phyloP scores from a whole-genome alignment of 2,797 vertebrate genomes.

The Neostethus bicornis region DNA sequence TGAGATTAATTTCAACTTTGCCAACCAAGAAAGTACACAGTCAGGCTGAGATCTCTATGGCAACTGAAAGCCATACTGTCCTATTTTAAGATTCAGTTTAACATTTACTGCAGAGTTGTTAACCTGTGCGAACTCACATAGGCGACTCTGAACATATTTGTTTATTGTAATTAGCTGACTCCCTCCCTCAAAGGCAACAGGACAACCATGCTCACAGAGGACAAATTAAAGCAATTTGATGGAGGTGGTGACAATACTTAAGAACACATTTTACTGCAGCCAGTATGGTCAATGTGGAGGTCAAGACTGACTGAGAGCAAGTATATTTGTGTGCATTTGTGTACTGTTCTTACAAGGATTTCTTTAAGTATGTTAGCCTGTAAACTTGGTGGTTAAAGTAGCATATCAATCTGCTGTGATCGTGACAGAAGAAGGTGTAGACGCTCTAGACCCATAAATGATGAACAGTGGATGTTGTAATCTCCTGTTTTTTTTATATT shows the following conservation, averaged over 20 bases:
- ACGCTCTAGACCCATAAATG: constrained; percentile 53
- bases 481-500: constrained; percentile 58
- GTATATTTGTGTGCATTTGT: constrained; percentile 13
- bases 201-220: constrained; percentile 51
- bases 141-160: constrained; percentile 77
- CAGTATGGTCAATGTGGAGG: constrained; percentile 37
- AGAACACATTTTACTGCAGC: constrained; percentile 55
- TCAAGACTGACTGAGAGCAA: constrained; percentile 32
- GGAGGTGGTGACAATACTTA: constrained; percentile 53
- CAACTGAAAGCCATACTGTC: constrained; percentile 76
- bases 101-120: constrained; percentile 81
- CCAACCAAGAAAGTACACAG: constrained; percentile 73
- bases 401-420: constrained; percentile 39
- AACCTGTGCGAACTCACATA: constrained; percentile 78
- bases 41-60: constrained; percentile 75
- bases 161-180: constrained; percentile 79
- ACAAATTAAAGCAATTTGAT: constrained; percentile 63
- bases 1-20: constrained; percentile 75
- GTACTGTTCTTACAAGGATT: constrained; percentile 13
- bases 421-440: constrained; percentile 43
- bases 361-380: constrained; percentile 39
- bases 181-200: constrained; percentile 44
- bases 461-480: constrained; percentile 64
- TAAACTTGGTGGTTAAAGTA: constrained; percentile 27
- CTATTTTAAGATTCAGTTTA: constrained; percentile 84